Evolutionary conservation across 2,888 invertebrate genomes (phyloP), one percentile per base, ranked within the genome.

Genomic region (Pterobdella sp.): DNA sequence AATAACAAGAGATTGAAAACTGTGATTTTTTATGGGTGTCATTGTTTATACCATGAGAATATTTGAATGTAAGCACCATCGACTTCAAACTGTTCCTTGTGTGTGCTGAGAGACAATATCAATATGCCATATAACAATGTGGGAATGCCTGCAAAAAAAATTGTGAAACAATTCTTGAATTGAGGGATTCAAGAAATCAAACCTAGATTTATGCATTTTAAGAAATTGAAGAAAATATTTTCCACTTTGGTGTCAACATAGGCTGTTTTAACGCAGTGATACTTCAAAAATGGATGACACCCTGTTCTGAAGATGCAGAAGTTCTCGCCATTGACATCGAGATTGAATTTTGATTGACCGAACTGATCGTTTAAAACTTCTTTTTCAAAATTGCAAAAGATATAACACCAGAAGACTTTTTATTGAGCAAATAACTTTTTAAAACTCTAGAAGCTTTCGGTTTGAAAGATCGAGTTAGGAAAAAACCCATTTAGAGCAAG

Each of bases 281-380:
- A 97, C 84, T 97, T 97, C 78, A 97, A 91, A 83, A 91, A 97
- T 0, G 97, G 97, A 84, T 88, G 96, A 82, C 96, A 96, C 29
- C 94, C 95, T 37, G 94, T 94, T 76, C 94, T 86, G 76, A 93
- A 85, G 79, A 97, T 89, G 82, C 96, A 94, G 84, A 97, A 97
- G 85, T 97, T 97, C 14, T 76, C 78, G 69, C 90, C 89, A 64
- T 86, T 87, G 10, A 91, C 91, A 77, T 87, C 86, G 94, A 94
- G 96, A 85, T 97, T 97, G 84, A 96, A 97, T 85, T 95, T 94
- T 7, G 95, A 94, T 86, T 88, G 88, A 14, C 94, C 94, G 84
- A 90, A 90, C 81, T 96, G 94, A 84, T 97, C 94, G 86, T 96
- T 90, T 76, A 87, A 85, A 18, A 96, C 89, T 83, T 88, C 88